Evolutionary conservation across 2,888 invertebrate species (phyloP).

Genomic region (Callinectes sapidus): DNA sequence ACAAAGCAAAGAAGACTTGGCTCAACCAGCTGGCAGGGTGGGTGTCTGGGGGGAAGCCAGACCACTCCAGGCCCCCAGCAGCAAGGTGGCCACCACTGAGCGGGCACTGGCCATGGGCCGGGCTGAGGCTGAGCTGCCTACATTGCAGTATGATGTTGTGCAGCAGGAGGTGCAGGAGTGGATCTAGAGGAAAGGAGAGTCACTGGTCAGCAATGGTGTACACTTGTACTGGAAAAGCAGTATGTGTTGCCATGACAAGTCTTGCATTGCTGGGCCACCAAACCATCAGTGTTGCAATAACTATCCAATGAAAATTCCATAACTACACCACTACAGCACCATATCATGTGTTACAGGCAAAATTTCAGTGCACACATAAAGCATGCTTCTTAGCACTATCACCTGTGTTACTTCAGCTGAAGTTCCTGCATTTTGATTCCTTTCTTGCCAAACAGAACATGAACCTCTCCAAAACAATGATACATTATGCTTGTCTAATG

Average conservation of each 20-base stretch:
- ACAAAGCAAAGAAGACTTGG: not conserved
- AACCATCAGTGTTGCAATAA: no score
- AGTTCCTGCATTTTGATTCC: no score
- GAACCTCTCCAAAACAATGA: no score
- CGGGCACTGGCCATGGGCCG: conserved; percentile 12
- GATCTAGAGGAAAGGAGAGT: conserved; percentile 38
- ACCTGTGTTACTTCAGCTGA: no score
- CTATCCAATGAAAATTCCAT: no score
- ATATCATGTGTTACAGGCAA: no score
- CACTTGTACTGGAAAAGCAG: not conserved
- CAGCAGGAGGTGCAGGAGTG: conserved; percentile 57
- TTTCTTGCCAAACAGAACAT: no score
- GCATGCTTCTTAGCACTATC: no score
- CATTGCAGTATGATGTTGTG: conserved; percentile 51
- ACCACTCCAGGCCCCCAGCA: not conserved
- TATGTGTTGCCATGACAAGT: not conserved
- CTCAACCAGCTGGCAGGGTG: not conserved
- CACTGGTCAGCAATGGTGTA: no score
- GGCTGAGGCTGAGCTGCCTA: conserved; percentile 45
- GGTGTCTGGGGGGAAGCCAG: not conserved
- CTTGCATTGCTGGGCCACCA: not conserved
- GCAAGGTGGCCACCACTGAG: not conserved
- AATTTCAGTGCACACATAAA: no score
- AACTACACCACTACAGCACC: no score
- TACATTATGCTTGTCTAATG: no score